Conservation (phyloP, 2,888 invertebrate species). For the Saturnia pavonia region DNA sequence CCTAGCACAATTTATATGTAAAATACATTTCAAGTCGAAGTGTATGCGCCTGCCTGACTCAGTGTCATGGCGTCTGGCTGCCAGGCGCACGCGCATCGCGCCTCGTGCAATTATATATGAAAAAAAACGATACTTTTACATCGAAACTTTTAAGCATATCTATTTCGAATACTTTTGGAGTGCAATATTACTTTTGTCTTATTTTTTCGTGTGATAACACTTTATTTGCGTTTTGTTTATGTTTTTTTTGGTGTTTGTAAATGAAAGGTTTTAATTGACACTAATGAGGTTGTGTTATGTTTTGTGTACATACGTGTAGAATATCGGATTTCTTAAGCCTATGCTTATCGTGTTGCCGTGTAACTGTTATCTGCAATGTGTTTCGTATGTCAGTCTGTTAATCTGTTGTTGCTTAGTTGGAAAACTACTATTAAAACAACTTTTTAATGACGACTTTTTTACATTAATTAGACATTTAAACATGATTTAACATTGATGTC, state of each 20-base stretch:
- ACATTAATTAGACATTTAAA: neutral
- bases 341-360: constrained; percentile 50
- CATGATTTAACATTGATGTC: too few relatives aligned
- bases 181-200: constrained; percentile 26
- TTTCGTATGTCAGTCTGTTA: constrained; percentile 32
- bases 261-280: constrained; percentile 26
- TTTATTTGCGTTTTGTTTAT: neutral
- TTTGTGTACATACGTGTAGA: constrained; percentile 39
- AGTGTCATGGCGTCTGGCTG: constrained; percentile 74
- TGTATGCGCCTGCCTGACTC: constrained; percentile 36
- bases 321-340: constrained; percentile 48
- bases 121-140: neutral
- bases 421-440: neutral
- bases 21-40: constrained; percentile 33
- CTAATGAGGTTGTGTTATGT: constrained; percentile 30
- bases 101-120: constrained; percentile 44
- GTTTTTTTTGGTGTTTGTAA: constrained; percentile 25
- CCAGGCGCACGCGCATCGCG: constrained; percentile 62
- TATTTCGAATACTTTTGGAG: constrained; percentile 23
- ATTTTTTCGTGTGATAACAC: constrained; percentile 19
- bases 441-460: neutral
- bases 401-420: constrained; percentile 15
- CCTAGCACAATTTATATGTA: constrained; percentile 59
- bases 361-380: constrained; percentile 41
- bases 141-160: constrained; percentile 5